Base-by-base conservation (phyloP, 2,888 invertebrate species). In the Lymantria monacha region DNA sequence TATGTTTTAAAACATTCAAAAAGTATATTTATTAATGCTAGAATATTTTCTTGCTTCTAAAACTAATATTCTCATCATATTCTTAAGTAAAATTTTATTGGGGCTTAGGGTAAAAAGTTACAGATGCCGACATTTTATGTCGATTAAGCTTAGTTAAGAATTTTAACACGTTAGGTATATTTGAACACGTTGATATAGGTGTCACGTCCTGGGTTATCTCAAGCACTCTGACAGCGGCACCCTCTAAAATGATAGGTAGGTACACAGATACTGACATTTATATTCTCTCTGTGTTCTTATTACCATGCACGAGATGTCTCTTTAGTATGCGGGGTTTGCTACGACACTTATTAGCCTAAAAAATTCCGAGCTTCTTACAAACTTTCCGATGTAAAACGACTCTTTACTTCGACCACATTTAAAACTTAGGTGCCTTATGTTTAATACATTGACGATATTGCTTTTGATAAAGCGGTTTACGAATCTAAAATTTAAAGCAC, bases 391-490 rank as follows among this genome's bases (percentile, higher is more conserved):
- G 80, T 77, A 79, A 83, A 82, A 79, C 77, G 74, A 75, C 74
- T 33, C 74, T 33, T 70, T 69, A 72, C 76, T 72, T 69, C 71
- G 79, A 69, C 72, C 78, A 79, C 83, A 81, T 87, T 87, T 85
- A 77, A 83, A 88, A 87, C 79, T 85, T 87, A 79, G 78, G 76
- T 75, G 79, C 76, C 84, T 87, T 74, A 88, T 89, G 90, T 89
- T 83, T 89, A 78, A 89, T 84, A 89, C 89, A 88, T 88, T 75
- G 82, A 75, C 72, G 90, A 88, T 90, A 90, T 90, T 84, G 87
- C 87, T 85, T 85, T 84, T 87, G 88, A 89, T 90, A 90, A 89
- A 88, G 85, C 86, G 84, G 85, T 88, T 88, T 86, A 81, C 80
- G 79, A 89, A 90, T 90, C 88, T 89, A 79, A 87, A 90, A 84